These are phyloP conservation scores for Dolichomitus sp. DNA, from an alignment of 2,888 invertebrate genomes.

Conservation along the genomic window DNA sequence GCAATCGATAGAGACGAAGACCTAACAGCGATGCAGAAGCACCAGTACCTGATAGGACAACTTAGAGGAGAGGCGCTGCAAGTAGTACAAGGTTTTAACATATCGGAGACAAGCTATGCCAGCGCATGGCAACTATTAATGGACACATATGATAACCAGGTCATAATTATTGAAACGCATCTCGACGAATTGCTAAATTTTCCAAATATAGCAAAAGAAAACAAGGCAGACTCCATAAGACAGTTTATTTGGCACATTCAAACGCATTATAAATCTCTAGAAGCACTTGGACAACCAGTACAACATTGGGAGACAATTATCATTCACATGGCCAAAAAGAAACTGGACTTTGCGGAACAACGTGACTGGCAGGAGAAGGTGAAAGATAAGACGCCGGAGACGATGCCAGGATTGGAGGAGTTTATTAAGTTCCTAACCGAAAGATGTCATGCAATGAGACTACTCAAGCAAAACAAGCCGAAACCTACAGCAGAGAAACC, in stretches of 20 bases:
- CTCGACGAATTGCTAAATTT: constrained; percentile 49
- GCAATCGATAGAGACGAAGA: constrained; percentile 24
- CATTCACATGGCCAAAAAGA: constrained; percentile 36
- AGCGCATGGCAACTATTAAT: constrained; percentile 54
- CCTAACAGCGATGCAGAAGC: constrained; percentile 49
- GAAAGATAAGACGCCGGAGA: constrained; percentile 28
- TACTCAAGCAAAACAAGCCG: constrained; percentile 24
- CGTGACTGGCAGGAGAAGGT: constrained; percentile 33
- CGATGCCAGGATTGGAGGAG: constrained; percentile 37
- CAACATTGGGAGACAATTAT: constrained; percentile 42
- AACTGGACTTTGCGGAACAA: constrained; percentile 35
- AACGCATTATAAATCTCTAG: constrained; percentile 36
- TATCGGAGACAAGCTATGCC: constrained; percentile 42
- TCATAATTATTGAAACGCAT: constrained; percentile 46
- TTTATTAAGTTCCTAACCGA: constrained; percentile 20
- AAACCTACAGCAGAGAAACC: constrained; percentile 7
- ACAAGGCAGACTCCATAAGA: constrained; percentile 43
- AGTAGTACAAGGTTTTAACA: constrained; percentile 42
- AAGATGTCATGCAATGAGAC: constrained; percentile 14
- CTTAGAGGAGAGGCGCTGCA: constrained; percentile 47
- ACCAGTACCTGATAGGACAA: constrained; percentile 53
- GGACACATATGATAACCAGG: constrained; percentile 59
- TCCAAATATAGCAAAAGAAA: constrained; percentile 42
- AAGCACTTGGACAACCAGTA: constrained; percentile 37
- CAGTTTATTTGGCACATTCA: constrained; percentile 44